Conservation (phyloP, 1,140 invertebrate genomes). For the Neoseiulus cucumeris region DNA sequence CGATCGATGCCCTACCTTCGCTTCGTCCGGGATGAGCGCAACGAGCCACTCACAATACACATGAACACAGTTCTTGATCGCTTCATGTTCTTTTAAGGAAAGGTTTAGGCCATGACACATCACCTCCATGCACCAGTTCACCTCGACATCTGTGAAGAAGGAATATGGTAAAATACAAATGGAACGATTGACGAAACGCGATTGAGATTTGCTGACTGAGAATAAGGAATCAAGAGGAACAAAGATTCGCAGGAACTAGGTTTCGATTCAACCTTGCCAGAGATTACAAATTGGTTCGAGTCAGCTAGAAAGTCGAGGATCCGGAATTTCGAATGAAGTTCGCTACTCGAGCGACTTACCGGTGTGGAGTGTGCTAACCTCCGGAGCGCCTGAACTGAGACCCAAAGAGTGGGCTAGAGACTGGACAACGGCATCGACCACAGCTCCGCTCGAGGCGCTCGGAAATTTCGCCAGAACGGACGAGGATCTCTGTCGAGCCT, state of each 20-base stretch:
- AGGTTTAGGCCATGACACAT: slow-evolving; percentile 77
- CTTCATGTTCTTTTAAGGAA: slow-evolving; percentile 50
- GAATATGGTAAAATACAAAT: slow-evolving; percentile 1
- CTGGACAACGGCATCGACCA: slow-evolving; percentile 58
- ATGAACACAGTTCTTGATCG: slow-evolving; percentile 82
- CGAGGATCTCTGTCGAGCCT: background rate
- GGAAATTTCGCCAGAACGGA: slow-evolving; percentile 63
- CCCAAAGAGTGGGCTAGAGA: slow-evolving; percentile 54
- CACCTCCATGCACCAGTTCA: slow-evolving; percentile 34
- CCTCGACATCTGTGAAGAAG: background rate
- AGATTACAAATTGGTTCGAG: slow-evolving; percentile 10
- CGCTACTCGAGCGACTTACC: background rate
- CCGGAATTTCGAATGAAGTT: too few relatives aligned
- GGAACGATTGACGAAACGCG: background rate
- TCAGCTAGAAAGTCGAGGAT: too few relatives aligned
- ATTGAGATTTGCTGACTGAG: background rate
- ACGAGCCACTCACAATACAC: slow-evolving; percentile 92
- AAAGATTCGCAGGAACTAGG: background rate
- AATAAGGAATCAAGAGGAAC: slow-evolving; percentile 15
- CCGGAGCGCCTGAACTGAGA: slow-evolving; percentile 30
- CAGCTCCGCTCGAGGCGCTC: slow-evolving; percentile 48
- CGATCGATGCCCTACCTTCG: slow-evolving; percentile 15
- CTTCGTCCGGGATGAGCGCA: slow-evolving; percentile 54
- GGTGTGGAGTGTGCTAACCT: slow-evolving; percentile 14
- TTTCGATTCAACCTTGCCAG: background rate